Base-by-base conservation (phyloP, 1,140 invertebrate species). In the Drosophila albomicans region DNA sequence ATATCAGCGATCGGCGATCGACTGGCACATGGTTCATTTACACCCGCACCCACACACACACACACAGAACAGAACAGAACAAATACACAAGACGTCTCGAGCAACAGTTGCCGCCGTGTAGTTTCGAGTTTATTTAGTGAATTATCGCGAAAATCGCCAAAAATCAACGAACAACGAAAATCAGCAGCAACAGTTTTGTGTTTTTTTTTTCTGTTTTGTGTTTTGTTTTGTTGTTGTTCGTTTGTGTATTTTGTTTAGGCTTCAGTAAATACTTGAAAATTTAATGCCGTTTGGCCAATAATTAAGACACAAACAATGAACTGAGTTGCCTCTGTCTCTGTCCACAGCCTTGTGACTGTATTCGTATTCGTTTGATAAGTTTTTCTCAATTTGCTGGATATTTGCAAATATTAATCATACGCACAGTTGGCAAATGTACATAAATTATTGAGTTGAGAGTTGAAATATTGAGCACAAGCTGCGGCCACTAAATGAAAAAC, bases 191-290 rank as follows among this genome's bases (percentile, higher is more conserved):
- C 56, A 69, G 49, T 45, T 64, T 79, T 51, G 49, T 30, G 52
- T 10, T 51, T 62, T 41, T 6, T 56, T 7, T 35, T 3, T 68
- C 20, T 61, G 4, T 38, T 35, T 0, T 62, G 13, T 48, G 43
- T 32, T 48, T 43, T 56, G 15, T 56, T 15, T 56, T 16, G 15
- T 56, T 56, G 52, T 66, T 71, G 61, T 56, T 71, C 20, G 20
- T 25, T 25, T 25, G 20, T 87, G 72, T 88, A 74, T 88, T 88
- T 84, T 88, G 84, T 88, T 88, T 89, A 84, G 84, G 84, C 76
- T 88, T 88, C 77, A 84, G 84, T 88, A 88, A 88, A 88, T 88
- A 88, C 84, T 88, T 88, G 85, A 88, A 84, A 88, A 88, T 88
- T 88, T 80, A 88, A 88, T 88, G 84, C 84, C 84, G 80, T 89